phyloP scores from a whole-genome alignment of 2,797 vertebrate genomes.

The Hoplostethus atlanticus region DNA sequence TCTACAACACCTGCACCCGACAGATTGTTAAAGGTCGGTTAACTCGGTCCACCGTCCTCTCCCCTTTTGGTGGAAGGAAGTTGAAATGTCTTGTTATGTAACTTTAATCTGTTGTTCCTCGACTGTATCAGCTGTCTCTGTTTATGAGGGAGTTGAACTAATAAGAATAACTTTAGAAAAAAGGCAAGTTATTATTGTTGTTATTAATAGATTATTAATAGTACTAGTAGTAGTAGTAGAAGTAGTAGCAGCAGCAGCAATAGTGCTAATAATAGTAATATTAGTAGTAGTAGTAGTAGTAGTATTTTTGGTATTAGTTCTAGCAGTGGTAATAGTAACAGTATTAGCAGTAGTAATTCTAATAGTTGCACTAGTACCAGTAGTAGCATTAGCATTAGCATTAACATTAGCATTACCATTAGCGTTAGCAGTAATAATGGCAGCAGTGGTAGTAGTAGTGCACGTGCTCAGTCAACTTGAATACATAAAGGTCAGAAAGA shows the following conservation, averaged over 20 bases:
- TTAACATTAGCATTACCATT: neutral
- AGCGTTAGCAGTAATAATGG: neutral
- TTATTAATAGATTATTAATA: neutral
- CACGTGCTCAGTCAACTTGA: too few relatives aligned
- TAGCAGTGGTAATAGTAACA: neutral
- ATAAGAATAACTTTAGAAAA: too few relatives aligned
- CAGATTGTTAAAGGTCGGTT: constrained; percentile 92
- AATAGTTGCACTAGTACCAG: neutral
- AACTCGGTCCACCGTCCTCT: too few relatives aligned
- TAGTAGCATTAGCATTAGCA: neutral
- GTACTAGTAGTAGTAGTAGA: neutral
- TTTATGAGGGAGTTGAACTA: neutral
- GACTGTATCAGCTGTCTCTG: neutral
- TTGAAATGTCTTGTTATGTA: too few relatives aligned
- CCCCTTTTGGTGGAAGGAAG: too few relatives aligned
- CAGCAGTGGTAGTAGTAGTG: neutral
- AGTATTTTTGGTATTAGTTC: neutral
- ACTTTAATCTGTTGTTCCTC: constrained; percentile 13
- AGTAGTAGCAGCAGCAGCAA: neutral
- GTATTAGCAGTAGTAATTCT: neutral
- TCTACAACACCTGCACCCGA: constrained; percentile 93
- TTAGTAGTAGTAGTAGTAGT: neutral
- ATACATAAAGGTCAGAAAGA: too few relatives aligned
- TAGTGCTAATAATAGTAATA: neutral
- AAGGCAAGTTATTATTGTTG: too few relatives aligned